A percentile compares a stretch with the other conserved stretches of the same genome.
phyloP scores from a whole-genome alignment of 2,888 invertebrate species.

The Hirudinaria manillensis region DNA sequence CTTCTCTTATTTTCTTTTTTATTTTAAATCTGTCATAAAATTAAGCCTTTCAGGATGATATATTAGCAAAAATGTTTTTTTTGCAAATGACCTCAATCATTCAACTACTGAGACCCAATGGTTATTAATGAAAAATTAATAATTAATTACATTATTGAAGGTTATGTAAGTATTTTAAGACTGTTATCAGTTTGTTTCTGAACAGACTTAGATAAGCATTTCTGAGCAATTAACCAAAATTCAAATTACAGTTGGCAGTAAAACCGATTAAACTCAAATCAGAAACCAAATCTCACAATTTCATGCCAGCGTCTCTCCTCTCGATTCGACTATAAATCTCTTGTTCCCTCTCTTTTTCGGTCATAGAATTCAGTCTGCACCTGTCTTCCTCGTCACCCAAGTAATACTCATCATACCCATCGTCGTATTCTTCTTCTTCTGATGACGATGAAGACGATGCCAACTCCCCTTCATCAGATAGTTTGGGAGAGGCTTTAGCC shows the following conservation, averaged over 20 bases:
- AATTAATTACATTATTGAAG: not conserved
- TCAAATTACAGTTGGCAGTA: not conserved
- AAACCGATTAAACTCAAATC: not conserved
- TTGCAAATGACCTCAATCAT: too few relatives aligned
- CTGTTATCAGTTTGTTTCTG: not conserved
- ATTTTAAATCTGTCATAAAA: not conserved
- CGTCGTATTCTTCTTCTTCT: conserved; percentile 11
- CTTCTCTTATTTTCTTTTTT: conserved; percentile 22
- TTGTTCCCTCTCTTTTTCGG: conserved; percentile 24
- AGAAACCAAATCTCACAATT: conserved; percentile 4
- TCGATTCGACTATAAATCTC: conserved; percentile 21
- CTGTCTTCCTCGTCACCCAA: conserved; percentile 24
- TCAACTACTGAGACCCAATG: not conserved
- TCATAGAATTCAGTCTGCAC: conserved; percentile 16
- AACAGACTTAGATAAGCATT: not conserved
- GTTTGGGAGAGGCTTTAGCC: not conserved
- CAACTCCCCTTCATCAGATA: not conserved
- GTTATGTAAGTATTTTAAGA: not conserved
- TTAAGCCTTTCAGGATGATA: not conserved
- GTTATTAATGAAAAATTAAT: conserved; percentile 1
- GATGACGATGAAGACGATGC: not conserved
- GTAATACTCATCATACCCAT: conserved; percentile 23
- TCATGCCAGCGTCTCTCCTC: conserved; percentile 17
- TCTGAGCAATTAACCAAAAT: not conserved
- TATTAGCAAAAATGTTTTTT: not conserved